These are phyloP conservation scores for Germaria angustata DNA, from an alignment of 2,888 invertebrate genomes.

Conservation along the genomic window DNA sequence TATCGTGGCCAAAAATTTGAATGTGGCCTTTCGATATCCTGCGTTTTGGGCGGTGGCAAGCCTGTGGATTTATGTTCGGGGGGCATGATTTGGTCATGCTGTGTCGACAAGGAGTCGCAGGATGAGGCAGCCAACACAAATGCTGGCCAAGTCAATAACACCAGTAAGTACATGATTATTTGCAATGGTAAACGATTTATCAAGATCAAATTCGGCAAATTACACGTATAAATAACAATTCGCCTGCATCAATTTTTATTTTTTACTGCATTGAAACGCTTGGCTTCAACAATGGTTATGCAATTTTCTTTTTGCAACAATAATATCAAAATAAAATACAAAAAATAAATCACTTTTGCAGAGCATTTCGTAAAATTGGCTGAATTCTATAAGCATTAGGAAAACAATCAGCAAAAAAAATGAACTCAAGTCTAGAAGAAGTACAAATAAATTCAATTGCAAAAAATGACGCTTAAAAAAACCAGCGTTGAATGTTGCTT, in stretches of 20 bases:
- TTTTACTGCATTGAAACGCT: slow-evolving; percentile 46
- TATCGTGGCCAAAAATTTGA: slow-evolving; percentile 92
- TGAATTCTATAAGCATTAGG: slow-evolving; percentile 53
- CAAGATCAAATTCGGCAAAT: slow-evolving; percentile 13
- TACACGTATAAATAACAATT: not conserved
- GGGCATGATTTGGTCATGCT: slow-evolving; percentile 97
- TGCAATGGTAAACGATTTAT: not conserved
- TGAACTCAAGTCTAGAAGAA: not conserved
- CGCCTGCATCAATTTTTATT: slow-evolving; percentile 29
- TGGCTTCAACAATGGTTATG: slow-evolving; percentile 55
- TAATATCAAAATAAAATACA: not conserved
- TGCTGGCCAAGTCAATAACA: slow-evolving; percentile 88
- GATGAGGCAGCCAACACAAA: slow-evolving; percentile 82
- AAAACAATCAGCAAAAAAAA: not conserved
- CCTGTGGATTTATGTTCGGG: slow-evolving; percentile 95
- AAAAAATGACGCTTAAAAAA: not conserved
- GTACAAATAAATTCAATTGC: slow-evolving; percentile 36
- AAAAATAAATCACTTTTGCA: slow-evolving; percentile 40
- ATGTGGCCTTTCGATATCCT: slow-evolving; percentile 94
- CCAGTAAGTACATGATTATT: slow-evolving; percentile 86
- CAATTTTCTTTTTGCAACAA: slow-evolving; percentile 20
- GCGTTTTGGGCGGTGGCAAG: slow-evolving; percentile 92
- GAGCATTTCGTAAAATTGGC: slow-evolving; percentile 63
- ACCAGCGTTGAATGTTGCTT: not conserved
- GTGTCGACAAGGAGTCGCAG: slow-evolving; percentile 86